Evolutionary conservation across 1,140 invertebrate genomes (phyloP), one percentile per base, ranked within the genome.

Genomic region (Steinernema khuongi): DNA sequence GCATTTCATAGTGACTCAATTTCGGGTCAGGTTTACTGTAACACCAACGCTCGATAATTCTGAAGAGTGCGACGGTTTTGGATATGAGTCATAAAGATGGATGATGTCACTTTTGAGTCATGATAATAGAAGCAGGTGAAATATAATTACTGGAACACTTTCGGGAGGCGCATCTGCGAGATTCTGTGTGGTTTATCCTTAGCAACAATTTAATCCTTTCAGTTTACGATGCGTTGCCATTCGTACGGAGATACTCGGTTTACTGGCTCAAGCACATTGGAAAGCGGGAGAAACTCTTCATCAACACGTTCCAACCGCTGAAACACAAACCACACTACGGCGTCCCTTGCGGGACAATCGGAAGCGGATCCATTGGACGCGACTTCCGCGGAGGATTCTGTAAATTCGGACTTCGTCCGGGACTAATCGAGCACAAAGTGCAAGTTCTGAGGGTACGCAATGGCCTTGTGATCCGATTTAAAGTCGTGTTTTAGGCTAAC

Each of bases 301-400:
- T 83, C 30, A 81, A 82, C 44, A 82, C 75, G 14, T 82, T 78
- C 44, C 75, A 84, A 67, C 78, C 79, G 11, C 69, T 77, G 17
- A 50, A 74, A 26, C 84, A 82, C 68, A 79, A 80, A 26, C 80
- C 79, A n/a, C 80, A 76, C 67, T 81, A 83, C 69, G 80, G 76
- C 79, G 93, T 92, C 77, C 94, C 94, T 22, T 89, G 95, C 79
- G 94, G 94, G 70, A 93, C 93, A 31, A 93, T 96, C 79, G 94
- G 94, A 18, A 90, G 90, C 79, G 94, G 93, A 0, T 91, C 92
- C 2, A 96, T 96, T 81, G 93, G 93, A 1, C 88, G 93, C 68
- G 93, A 93, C 18, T 96, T 91, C 85, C 89, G 90, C 82, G 94
- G 94, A n/a, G 93, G 95, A 87, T 96, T 96, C 86, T 94, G 92